Conservation (phyloP, 2,113 vertebrate genomes). For the Tapirus terrestris region DNA sequence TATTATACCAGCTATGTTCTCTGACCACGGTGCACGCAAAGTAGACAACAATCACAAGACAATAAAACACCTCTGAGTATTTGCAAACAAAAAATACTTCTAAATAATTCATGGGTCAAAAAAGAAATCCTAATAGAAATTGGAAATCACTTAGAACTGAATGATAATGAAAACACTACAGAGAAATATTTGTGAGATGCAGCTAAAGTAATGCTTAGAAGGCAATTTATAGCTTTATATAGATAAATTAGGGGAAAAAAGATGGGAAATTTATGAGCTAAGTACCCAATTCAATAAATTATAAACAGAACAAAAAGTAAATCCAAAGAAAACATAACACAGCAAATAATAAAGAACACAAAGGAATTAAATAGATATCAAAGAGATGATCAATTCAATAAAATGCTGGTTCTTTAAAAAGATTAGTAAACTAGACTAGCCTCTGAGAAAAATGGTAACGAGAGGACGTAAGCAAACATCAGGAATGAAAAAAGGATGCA, state of each 20-base stretch:
- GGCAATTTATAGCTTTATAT: background rate
- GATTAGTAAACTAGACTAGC: background rate
- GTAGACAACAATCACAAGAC: background rate
- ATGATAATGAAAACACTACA: background rate
- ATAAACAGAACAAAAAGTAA: slow-evolving; percentile 25
- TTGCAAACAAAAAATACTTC: background rate
- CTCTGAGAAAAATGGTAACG: background rate
- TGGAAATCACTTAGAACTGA: background rate
- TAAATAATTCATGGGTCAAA: background rate
- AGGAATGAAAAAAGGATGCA: background rate
- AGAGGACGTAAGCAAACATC: background rate
- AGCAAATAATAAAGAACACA: slow-evolving; percentile 21
- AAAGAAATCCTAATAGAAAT: background rate
- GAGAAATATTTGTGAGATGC: background rate
- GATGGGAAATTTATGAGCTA: background rate
- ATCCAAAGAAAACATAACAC: background rate
- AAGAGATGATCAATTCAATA: background rate
- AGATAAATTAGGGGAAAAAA: background rate
- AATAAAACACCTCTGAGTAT: background rate
- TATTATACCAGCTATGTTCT: background rate
- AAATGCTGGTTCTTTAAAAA: background rate
- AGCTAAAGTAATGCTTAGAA: background rate
- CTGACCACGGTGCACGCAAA: background rate
- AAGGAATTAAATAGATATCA: background rate
- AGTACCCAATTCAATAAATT: background rate